A percentile compares a stretch with the other conserved stretches of the same genome.
These are phyloP conservation scores for Fratercula arctica DNA, from an alignment of 2,797 vertebrate species.

Conservation along the genomic window DNA sequence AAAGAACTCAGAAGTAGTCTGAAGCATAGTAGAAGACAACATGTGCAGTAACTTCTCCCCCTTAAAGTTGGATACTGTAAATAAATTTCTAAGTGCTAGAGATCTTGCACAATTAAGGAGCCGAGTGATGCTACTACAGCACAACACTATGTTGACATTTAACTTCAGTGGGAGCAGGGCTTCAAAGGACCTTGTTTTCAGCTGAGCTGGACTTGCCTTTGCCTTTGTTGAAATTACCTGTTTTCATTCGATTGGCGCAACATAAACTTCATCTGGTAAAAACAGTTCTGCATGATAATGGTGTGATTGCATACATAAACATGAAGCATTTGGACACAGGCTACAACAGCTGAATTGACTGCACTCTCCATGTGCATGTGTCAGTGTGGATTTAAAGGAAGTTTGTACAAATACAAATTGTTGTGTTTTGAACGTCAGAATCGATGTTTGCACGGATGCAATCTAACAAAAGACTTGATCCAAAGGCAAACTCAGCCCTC, in stretches of 20 bases:
- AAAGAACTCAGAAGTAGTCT: fast-evolving
- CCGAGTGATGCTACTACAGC: not conserved
- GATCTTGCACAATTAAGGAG: not conserved
- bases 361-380: fast-evolving
- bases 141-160: not conserved
- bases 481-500: not conserved
- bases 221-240: not conserved
- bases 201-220: not conserved
- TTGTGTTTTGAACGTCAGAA: not conserved
- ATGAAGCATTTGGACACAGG: not conserved
- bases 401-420: not conserved
- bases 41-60: fast-evolving
- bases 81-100: not conserved
- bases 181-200: not conserved
- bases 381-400: fast-evolving
- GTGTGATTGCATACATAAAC: not conserved
- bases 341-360: not conserved
- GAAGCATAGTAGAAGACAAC: not conserved
- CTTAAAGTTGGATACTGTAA: not conserved
- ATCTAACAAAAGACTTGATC: not conserved
- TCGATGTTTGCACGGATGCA: not conserved
- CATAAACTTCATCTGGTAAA: not conserved
- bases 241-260: not conserved
- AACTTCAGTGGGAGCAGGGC: not conserved
- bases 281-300: not conserved